Percentiles rank a stretch among this genome's conserved stretches.
Conservation (phyloP, 92 coral and sea anemone species). For the Muricea muricata region DNA sequence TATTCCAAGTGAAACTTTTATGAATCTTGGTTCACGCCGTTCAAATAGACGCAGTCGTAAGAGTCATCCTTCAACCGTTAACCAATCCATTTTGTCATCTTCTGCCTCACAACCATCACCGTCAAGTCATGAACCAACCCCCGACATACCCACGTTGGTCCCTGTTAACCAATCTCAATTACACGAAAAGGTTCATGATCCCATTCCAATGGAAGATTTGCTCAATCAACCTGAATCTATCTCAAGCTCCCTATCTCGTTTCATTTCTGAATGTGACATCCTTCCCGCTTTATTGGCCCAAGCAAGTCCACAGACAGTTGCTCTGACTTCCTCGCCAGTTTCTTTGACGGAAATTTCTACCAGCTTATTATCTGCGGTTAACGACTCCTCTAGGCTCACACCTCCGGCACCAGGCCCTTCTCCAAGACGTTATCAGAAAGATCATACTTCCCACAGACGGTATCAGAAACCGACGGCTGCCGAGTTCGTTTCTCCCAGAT, state of each 20-base stretch:
- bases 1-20: not conserved
- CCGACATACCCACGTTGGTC: not conserved
- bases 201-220: not conserved
- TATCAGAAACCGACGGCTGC: not conserved
- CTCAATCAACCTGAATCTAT: not conserved
- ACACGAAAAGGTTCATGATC: conserved; percentile 3
- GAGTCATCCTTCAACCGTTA: not conserved
- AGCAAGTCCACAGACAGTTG: not conserved
- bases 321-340: not conserved
- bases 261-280: not conserved
- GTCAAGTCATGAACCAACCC: not conserved
- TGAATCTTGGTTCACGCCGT: not conserved
- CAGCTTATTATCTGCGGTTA: not conserved
- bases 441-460: not conserved
- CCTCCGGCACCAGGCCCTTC: not conserved
- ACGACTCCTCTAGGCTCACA: not conserved
- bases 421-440: not conserved
- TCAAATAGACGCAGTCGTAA: not conserved
- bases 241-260: not conserved
- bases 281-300: not conserved
- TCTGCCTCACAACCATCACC: not conserved
- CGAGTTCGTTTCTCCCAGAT: not conserved
- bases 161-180: not conserved
- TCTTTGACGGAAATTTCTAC: not conserved
- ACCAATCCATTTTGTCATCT: conserved; percentile 15